Percentiles rank a stretch among this genome's conserved stretches.
phyloP scores from a whole-genome alignment of 1,140 invertebrate species.

The Drosophila asahinai region DNA sequence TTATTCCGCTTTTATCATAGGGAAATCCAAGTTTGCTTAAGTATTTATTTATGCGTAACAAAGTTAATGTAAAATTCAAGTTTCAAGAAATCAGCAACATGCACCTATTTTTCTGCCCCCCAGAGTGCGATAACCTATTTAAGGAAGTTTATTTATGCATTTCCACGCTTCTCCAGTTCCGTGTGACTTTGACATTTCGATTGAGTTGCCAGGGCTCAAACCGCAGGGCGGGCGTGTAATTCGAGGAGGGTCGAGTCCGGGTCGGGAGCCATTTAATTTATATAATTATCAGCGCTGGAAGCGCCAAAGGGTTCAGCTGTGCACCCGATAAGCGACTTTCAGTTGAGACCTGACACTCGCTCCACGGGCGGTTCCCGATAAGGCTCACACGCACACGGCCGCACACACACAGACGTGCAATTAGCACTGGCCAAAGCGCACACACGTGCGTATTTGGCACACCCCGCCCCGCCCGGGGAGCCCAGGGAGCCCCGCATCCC shows the following conservation, averaged over 20 bases:
- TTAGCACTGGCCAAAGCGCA: constrained; percentile 45
- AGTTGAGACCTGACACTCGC: constrained; percentile 68
- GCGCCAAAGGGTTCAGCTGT: constrained; percentile 71
- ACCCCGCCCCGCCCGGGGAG: not conserved
- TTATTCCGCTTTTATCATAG: no score
- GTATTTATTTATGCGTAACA: no score
- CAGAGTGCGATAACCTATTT: constrained; percentile 6
- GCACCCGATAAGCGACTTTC: constrained; percentile 69
- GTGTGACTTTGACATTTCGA: constrained; percentile 75
- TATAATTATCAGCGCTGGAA: constrained; percentile 70
- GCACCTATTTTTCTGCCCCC: not conserved
- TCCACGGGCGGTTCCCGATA: constrained; percentile 42
- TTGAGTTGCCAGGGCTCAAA: constrained; percentile 64
- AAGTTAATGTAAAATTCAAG: no score
- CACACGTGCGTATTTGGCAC: constrained; percentile 18
- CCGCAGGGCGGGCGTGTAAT: constrained; percentile 21
- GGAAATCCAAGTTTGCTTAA: no score
- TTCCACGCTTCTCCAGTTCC: constrained; percentile 51
- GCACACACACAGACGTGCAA: constrained; percentile 44
- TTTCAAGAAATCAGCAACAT: no score
- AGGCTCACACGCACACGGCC: constrained; percentile 53
- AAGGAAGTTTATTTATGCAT: constrained; percentile 66
- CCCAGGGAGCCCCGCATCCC: constrained; percentile 12
- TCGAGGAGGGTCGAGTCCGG: constrained; percentile 19
- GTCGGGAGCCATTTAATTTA: constrained; percentile 52